Evolutionary conservation across 2,113 vertebrate genomes (phyloP).

Genomic region (Pollimyrus isidori): DNA sequence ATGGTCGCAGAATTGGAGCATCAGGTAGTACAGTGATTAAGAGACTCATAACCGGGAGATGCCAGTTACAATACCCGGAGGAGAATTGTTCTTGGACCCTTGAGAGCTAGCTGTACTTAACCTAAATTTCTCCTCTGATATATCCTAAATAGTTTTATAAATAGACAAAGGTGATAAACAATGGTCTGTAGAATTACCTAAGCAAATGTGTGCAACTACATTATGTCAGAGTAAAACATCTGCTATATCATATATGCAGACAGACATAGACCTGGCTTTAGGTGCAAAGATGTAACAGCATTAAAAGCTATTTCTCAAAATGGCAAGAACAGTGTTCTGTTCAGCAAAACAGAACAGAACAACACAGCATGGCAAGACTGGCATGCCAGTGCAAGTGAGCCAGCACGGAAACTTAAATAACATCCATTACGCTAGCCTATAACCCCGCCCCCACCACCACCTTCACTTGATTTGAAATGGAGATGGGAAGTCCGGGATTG

Average conservation of each 20-base stretch:
- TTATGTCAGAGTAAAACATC: neutral
- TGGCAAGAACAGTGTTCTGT: neutral
- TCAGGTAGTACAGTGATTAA: neutral
- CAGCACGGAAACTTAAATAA: neutral
- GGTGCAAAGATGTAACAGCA: neutral
- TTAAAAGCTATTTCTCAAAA: neutral
- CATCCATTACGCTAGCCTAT: neutral
- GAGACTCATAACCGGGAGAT: neutral
- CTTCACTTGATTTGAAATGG: conserved; percentile 11
- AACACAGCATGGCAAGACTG: neutral
- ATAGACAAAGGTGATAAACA: neutral
- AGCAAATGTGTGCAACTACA: neutral
- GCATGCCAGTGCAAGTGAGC: neutral
- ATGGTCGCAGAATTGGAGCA: neutral
- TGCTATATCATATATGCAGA: neutral
- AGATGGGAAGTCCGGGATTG: neutral
- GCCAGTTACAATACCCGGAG: neutral
- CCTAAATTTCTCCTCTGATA: neutral
- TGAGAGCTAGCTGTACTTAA: neutral
- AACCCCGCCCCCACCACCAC: neutral
- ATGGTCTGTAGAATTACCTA: neutral
- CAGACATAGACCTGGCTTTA: neutral
- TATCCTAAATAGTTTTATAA: neutral
- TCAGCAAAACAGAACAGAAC: neutral
- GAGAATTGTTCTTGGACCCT: neutral